Evolutionary conservation across 1,140 invertebrate species (phyloP).

Genomic region (Lepidurus packardi): DNA sequence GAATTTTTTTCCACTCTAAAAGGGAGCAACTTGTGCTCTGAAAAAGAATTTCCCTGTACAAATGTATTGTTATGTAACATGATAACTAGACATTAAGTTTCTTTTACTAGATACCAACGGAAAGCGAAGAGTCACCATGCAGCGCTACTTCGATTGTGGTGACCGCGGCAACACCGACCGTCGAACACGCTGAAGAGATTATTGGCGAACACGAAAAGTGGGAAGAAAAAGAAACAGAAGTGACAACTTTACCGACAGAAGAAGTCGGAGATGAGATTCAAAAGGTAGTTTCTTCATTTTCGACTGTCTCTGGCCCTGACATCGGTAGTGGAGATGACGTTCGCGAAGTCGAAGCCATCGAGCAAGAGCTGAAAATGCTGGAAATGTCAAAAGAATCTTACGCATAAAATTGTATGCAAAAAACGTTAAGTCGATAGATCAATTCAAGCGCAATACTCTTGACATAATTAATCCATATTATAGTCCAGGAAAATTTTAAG

Average conservation of each 20-base stretch:
- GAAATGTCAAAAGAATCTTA: constrained; percentile 82
- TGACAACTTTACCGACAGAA: background rate
- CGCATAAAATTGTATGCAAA: constrained; percentile 53
- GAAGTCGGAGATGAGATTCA: constrained; percentile 38
- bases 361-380: constrained; percentile 70
- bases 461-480: constrained; percentile 24
- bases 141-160: constrained; percentile 79
- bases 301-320: constrained; percentile 39
- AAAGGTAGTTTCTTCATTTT: background rate
- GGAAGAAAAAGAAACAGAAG: constrained; percentile 39
- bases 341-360: constrained; percentile 55
- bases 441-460: constrained; percentile 28
- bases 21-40: no score
- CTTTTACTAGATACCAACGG: constrained; percentile 5
- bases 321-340: constrained; percentile 60
- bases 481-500: background rate
- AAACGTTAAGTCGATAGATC: background rate
- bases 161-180: constrained; percentile 79
- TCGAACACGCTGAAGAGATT: constrained; percentile 62
- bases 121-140: constrained; percentile 50
- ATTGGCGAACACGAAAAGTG: constrained; percentile 39
- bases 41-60: no score
- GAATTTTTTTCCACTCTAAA: no score
- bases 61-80: no score
- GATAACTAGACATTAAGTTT: background rate